Base-by-base conservation (phyloP, 2,113 vertebrate genomes). In the Myiozetetes cayanensis region DNA sequence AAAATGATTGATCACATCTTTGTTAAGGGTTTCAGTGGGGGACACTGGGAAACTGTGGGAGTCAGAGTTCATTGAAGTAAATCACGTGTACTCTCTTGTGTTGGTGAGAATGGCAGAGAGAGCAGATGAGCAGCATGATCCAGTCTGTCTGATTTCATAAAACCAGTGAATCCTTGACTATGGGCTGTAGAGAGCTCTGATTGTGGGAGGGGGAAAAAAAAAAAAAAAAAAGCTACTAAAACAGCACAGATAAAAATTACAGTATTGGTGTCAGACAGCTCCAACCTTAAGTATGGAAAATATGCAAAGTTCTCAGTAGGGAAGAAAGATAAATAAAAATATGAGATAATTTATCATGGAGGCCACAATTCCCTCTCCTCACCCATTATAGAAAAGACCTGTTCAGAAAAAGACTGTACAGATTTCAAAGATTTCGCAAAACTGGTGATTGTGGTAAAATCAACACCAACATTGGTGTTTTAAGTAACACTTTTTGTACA, bases 61-160 rank as follows among this genome's bases (percentile, higher is more conserved):
- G 75, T 71, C 77, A 63, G 46, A 88, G 68, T 93, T 94, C 59
- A 71, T 47, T 74, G 53, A 90, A 83, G 82, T 66, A 91, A 93
- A 87, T 80, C 63, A 71, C 6, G 2, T 50, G 31, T 80, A 39
- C 10, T 80, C 52, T 87, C 50, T 79, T 87, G n/a, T 88, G 56
- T 47, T 85, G 78, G 55, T 59, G 75, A 87, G 77, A 82, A 70
- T 61, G 62, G 39, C 81, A 73, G 58, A 91, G 56, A 14, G 75
- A 62, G 78, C 62, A 91, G 81, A 79, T 4, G 13, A 73, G 35
- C 55, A 71, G 59, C 1, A 3, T n/a, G 50, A 94, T 93, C 44
- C 80, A 83, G 20, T 23, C 58, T 84, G 31, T 62, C 75, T 70
- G 37, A 66, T 89, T 66, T 59, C 76, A 70, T 43, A 94, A 91